A percentile compares a stretch with the other conserved stretches of the same genome.
Conservation (phyloP, 1,140 invertebrate genomes). For the Temnothorax longispinosus region DNA sequence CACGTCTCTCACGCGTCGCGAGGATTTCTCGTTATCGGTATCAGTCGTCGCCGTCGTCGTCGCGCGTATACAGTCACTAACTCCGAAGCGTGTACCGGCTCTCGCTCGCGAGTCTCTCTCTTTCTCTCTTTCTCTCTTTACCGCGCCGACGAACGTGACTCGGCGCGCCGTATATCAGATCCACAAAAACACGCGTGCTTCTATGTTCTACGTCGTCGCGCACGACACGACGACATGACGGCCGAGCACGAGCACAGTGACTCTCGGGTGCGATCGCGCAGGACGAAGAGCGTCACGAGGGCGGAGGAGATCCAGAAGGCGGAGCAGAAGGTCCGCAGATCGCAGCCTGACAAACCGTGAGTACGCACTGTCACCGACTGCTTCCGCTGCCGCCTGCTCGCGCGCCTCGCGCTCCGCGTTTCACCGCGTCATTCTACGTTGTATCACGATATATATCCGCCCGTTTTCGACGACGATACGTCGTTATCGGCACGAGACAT, state of each 20-base stretch:
- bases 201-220: slow-evolving; percentile 25
- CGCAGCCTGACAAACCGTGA: slow-evolving; percentile 96
- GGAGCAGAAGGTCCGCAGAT: slow-evolving; percentile 91
- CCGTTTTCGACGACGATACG: no score
- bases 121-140: neutral
- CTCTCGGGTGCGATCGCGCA: slow-evolving; percentile 87
- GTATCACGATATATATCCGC: no score
- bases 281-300: slow-evolving; percentile 94
- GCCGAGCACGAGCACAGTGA: slow-evolving; percentile 76
- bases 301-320: slow-evolving; percentile 94
- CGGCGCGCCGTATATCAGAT: neutral
- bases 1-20: slow-evolving; percentile 1
- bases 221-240: slow-evolving; percentile 66
- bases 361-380: slow-evolving; percentile 80
- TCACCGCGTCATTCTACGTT: no score
- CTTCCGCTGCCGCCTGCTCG: neutral
- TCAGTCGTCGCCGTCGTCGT: neutral
- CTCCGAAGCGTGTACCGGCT: neutral
- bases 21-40: slow-evolving; percentile 25
- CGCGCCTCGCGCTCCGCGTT: neutral
- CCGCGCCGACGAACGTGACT: slow-evolving; percentile 1
- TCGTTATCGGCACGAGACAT: no score
- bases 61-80: neutral
- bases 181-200: slow-evolving; percentile 15
- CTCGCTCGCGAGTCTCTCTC: neutral